Conservation (phyloP, 1,140 invertebrate species). For the Plutomurus gul region DNA sequence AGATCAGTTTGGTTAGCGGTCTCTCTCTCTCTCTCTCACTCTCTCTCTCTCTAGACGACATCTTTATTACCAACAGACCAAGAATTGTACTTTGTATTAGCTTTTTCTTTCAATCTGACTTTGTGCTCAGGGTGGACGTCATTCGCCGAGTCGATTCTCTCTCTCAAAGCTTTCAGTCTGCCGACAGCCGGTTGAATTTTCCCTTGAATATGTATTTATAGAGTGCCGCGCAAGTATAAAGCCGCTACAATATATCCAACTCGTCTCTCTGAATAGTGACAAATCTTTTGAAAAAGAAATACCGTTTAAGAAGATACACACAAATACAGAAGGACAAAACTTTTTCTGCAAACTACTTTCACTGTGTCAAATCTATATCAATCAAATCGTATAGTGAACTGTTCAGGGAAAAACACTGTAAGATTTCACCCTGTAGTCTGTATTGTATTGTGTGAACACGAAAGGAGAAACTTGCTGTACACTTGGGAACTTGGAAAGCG, state of each 20-base stretch:
- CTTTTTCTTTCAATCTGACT: conserved; percentile 16
- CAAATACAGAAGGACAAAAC: neutral
- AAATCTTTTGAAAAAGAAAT: neutral
- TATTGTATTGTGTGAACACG: too few species aligned
- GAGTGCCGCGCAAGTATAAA: neutral
- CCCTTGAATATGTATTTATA: too few species aligned
- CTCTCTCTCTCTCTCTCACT: neutral
- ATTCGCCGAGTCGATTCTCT: too few species aligned
- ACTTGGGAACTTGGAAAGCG: conserved; percentile 12
- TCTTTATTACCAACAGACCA: conserved; percentile 10
- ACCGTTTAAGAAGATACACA: neutral
- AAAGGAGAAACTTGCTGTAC: neutral
- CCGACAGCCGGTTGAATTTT: neutral
- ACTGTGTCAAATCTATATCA: conserved; percentile 24
- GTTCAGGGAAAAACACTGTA: neutral
- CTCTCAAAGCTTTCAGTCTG: neutral
- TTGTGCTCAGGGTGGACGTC: neutral
- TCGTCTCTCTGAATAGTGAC: neutral
- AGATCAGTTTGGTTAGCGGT: neutral
- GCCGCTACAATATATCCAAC: neutral
- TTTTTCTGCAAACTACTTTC: neutral
- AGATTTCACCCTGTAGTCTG: neutral
- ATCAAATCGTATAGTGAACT: conserved; percentile 19
- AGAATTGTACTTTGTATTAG: conserved; percentile 13
- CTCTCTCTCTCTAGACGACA: neutral